phyloP scores from a whole-genome alignment of 2,797 vertebrate species.

The Astyanax mexicanus region DNA sequence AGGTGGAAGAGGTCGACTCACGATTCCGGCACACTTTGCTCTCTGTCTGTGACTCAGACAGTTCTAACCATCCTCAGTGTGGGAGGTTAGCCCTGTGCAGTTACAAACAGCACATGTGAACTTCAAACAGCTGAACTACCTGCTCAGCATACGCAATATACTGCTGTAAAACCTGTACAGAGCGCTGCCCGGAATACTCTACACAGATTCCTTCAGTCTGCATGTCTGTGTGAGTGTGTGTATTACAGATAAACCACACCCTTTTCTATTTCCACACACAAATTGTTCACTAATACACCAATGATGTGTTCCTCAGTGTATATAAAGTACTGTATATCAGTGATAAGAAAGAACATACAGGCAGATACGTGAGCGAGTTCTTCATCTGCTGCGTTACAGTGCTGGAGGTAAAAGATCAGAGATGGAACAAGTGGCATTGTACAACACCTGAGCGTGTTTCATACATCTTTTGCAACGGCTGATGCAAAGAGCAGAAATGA shows the following conservation, averaged over 20 bases:
- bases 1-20: background rate
- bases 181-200: constrained; percentile 9
- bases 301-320: no score
- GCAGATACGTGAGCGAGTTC: constrained; percentile 7
- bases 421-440: constrained; percentile 32
- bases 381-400: constrained; percentile 24
- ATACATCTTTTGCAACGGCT: constrained; percentile 47
- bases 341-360: background rate
- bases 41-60: constrained; percentile 70
- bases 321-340: no score
- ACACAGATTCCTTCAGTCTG: background rate
- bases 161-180: constrained; percentile 14
- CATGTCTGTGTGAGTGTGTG: background rate
- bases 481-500: constrained; percentile 59
- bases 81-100: constrained; percentile 40
- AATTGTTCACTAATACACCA: constrained; percentile 5
- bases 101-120: constrained; percentile 75
- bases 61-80: constrained; percentile 77
- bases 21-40: constrained; percentile 43
- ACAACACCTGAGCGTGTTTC: constrained; percentile 36
- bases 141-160: constrained; percentile 20
- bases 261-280: background rate
- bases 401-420: constrained; percentile 30
- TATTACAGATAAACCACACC: background rate
- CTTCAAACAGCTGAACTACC: constrained; percentile 67